These are phyloP conservation scores for Rhagium mordax DNA, from an alignment of 2,888 invertebrate genomes.

Conservation along the genomic window DNA sequence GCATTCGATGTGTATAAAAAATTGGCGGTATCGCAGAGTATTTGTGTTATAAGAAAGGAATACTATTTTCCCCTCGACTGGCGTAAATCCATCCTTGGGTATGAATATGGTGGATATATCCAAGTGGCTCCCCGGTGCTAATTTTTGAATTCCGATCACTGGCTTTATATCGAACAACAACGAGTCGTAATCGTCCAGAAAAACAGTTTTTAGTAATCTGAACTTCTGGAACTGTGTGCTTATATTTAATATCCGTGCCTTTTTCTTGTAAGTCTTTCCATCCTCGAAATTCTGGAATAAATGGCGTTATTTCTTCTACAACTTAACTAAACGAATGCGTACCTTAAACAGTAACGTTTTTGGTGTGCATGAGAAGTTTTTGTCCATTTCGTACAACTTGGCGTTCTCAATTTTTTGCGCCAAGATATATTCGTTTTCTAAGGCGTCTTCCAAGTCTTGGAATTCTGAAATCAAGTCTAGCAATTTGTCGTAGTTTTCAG, in stretches of 20 bases:
- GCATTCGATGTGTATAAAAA: conserved; percentile 45
- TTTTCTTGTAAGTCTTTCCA: conserved; percentile 47
- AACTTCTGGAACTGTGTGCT: conserved; percentile 44
- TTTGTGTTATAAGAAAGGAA: conserved; percentile 47
- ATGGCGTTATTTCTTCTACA: background rate
- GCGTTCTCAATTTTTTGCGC: background rate
- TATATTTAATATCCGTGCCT: conserved; percentile 42
- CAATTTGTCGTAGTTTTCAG: conserved; percentile 41
- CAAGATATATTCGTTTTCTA: conserved; percentile 49
- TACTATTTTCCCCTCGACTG: conserved; percentile 41
- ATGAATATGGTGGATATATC: conserved; percentile 42
- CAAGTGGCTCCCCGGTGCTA: conserved; percentile 45
- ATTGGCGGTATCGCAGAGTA: conserved; percentile 39
- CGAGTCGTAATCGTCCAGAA: conserved; percentile 47
- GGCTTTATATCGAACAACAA: conserved; percentile 46
- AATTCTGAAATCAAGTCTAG: conserved; percentile 48
- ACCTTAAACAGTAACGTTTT: conserved; percentile 45
- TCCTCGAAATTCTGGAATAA: conserved; percentile 45
- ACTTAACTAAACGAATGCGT: background rate
- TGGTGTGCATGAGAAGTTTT: conserved; percentile 43
- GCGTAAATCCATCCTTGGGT: conserved; percentile 38
- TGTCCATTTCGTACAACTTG: conserved; percentile 27
- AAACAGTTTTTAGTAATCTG: conserved; percentile 41
- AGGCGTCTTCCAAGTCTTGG: conserved; percentile 43
- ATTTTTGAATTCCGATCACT: conserved; percentile 48